Evolutionary conservation across 2,888 invertebrate genomes (phyloP), one percentile per base, ranked within the genome.

Genomic region (Melanophora roralis): DNA sequence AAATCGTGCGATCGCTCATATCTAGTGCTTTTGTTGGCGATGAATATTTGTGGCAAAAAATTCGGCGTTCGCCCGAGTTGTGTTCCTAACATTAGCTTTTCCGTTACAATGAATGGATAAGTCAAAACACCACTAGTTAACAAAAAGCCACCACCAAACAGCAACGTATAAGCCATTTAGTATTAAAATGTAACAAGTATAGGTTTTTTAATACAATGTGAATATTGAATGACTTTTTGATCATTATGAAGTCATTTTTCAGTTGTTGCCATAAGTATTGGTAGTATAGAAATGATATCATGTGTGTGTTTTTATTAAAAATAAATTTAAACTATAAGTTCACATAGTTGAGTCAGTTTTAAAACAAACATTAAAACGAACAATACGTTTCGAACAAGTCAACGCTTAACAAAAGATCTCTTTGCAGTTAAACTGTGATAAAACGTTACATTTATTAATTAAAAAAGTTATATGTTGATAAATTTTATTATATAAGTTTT

Each of bases 331-430:
- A 68, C 62, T 68, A 57, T 16, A 57, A 76, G 64, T 76, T 80
- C 57, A 64, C 64, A 53, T 40, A 62, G 72, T 81, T 85, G 86
- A 88, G 83, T 88, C 88, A 88, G 87, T 88, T 87, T 82, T 82
- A 40, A 81, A 86, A 83, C 85, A 83, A 83, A 83, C 85, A 83
- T 86, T 84, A 84, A 64, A 83, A 81, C 78, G 81, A 43, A 34
- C 68, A 60, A 68, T 72, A 8, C 19, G 69, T 53, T 72, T 73
- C 21, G 21, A 32, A 64, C 45, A 34, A 40, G 8, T 40, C 60
- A 60, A 69, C 77, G 73, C 67, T 57, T 27, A 27, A 51, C 12
- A 32, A 32, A 60, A 60, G 8, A 19, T 16, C 6, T 40, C 14
- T 38, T 64, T 55, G 12, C 14, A 45, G 69, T 81, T 55, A 32